A percentile compares a stretch with the other conserved stretches of the same genome.
phyloP scores from a whole-genome alignment of 2,888 invertebrate species.

The Catocala fraxini region DNA sequence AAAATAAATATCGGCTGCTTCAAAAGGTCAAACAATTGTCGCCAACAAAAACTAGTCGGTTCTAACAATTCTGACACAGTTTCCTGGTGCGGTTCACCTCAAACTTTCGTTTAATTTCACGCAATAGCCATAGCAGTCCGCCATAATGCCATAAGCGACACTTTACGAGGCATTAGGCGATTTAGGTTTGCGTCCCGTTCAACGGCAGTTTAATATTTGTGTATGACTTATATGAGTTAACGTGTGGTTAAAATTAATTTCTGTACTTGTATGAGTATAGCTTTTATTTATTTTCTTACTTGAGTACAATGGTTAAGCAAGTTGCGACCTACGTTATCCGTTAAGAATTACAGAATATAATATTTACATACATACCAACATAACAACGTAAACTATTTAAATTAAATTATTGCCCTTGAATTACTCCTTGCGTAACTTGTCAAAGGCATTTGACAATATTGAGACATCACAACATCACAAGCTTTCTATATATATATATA shows the following conservation, averaged over 20 bases:
- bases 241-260: constrained; percentile 9
- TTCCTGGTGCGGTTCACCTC: constrained; percentile 24
- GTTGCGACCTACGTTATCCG: too few species aligned
- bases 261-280: neutral
- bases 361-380: too few species aligned
- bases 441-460: too few species aligned
- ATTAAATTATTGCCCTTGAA: too few species aligned
- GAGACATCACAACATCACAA: too few species aligned
- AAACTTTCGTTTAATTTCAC: constrained; percentile 36
- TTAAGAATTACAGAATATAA: too few species aligned
- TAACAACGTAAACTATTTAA: too few species aligned
- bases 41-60: constrained; percentile 14
- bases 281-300: neutral
- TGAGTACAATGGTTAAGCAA: too few species aligned
- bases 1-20: neutral
- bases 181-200: constrained; percentile 27
- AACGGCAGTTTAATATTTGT: constrained; percentile 23
- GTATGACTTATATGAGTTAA: constrained; percentile 3
- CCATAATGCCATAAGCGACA: constrained; percentile 16
- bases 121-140: constrained; percentile 17
- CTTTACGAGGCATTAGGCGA: constrained; percentile 27
- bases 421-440: too few species aligned
- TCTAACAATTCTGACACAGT: constrained; percentile 30
- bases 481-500: too few species aligned
- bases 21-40: constrained; percentile 15